Conservation (phyloP, 2,113 vertebrate species). For the Nematolebias whitei region DNA sequence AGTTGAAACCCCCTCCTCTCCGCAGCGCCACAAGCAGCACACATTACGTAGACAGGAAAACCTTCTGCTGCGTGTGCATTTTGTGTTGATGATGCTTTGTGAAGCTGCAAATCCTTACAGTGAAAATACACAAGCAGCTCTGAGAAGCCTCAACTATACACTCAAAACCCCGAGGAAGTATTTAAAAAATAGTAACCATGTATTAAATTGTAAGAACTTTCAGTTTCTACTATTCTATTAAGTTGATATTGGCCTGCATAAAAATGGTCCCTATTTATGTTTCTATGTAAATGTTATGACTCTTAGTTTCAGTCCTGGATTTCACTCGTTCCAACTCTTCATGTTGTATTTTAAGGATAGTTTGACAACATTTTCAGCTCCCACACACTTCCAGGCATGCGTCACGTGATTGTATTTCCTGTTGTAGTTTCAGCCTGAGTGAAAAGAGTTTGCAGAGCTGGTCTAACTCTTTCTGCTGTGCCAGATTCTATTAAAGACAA, state of each 20-base stretch:
- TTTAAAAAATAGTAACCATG: neutral
- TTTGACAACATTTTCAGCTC: too few species aligned
- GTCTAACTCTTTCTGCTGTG: too few species aligned
- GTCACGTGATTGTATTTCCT: too few species aligned
- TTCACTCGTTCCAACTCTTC: neutral
- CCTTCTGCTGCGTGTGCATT: slow-evolving; percentile 14
- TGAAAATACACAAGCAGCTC: neutral
- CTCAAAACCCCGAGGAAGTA: neutral
- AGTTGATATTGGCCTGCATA: neutral
- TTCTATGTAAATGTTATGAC: neutral
- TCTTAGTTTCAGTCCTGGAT: too few species aligned
- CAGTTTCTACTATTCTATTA: neutral
- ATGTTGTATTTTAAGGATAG: neutral
- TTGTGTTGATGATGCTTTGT: neutral
- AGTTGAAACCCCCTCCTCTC: slow-evolving; percentile 2
- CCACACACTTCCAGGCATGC: too few species aligned
- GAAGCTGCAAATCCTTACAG: neutral
- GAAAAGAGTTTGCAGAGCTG: too few species aligned
- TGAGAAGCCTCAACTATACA: neutral
- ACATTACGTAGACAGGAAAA: slow-evolving; percentile 2
- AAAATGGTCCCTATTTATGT: neutral
- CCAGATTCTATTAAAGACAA: too few species aligned
- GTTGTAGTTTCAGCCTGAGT: too few species aligned
- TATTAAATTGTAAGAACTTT: too few species aligned
- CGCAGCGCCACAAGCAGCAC: slow-evolving; percentile 7